A percentile compares a stretch with the other conserved stretches of the same genome.
Conservation (phyloP, 2,888 invertebrate genomes). For the Tethea ocularis region DNA sequence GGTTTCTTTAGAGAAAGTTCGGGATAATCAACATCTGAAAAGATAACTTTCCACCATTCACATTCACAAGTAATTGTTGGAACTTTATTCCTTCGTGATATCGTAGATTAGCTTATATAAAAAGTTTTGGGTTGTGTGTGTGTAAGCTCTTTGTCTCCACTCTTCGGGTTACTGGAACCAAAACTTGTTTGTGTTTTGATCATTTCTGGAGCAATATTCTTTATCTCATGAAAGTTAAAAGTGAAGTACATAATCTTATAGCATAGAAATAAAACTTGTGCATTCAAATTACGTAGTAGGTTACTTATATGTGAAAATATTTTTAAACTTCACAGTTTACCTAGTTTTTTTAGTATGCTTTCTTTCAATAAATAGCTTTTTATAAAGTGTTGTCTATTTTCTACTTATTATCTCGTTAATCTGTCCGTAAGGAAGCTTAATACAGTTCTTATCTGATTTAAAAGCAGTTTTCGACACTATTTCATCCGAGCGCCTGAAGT, state of each 20-base stretch:
- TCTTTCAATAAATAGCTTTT: too few species aligned
- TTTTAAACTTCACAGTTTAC: neutral
- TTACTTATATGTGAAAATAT: too few species aligned
- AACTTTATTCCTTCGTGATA: neutral
- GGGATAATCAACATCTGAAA: neutral
- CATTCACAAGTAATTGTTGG: neutral
- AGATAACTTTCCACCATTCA: neutral
- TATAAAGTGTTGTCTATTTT: too few species aligned
- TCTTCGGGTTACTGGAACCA: neutral
- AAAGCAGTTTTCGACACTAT: neutral
- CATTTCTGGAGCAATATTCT: neutral
- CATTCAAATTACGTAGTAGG: too few species aligned
- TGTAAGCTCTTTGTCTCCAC: constrained; percentile 25
- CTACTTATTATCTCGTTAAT: neutral
- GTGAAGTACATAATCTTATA: neutral
- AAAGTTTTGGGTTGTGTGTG: constrained; percentile 36
- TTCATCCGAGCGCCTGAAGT: neutral
- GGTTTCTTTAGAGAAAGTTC: neutral
- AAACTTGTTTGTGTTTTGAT: constrained; percentile 14
- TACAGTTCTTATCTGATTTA: neutral
- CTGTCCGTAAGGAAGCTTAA: neutral
- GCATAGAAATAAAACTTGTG: neutral
- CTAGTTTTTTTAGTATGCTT: neutral
- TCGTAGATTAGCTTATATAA: constrained; percentile 29
- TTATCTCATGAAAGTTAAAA: neutral